Base-by-base conservation (phyloP, 2,888 invertebrate species). In the Villa cingulata region DNA sequence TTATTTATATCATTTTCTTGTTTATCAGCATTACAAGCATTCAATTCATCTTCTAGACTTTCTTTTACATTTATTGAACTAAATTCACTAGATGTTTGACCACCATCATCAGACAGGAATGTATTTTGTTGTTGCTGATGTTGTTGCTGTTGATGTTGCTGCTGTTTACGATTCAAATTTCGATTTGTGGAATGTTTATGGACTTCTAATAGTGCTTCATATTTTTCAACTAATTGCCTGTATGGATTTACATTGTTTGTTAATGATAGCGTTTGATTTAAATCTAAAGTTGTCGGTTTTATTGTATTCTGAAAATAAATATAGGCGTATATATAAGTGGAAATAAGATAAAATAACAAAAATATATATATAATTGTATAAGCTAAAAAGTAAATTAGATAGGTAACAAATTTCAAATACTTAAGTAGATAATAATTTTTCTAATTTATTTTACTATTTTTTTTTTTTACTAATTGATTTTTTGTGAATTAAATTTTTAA, bases 201-300 rank as follows among this genome's bases (percentile, higher is more conserved):
- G 37, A 86, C 82, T 62, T 85, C 83, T 29, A 86, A 70, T 45
- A 88, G 71, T 27, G 86, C 86, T 67, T 88, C 86, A 64, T 87
- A 89, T 64, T 88, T 88, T 64, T 86, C 85, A 45, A 87, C 86
- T 56, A 89, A 72, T 48, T 81, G 83, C 60, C 83, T 76, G 68
- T 87, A 88, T 0, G 84, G 81, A 65, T 85, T 85, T 23, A 23
- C 7, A 23, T 4, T 23, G 4, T 4, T 23, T 6, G 23, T 6
- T 23, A 7, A 23, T 15, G 63, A 60, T n/a, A 50, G 41, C 18
- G 59, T 74, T 51, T 72, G 70, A 46, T 55, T 59, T 29, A 61
- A 43, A 41, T 64, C 62, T 52, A 64, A 51, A 20, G 60, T 56
- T 37, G 62, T 61, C 18, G 57, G 57, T 47, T 57, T 58, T 48